Evolutionary conservation across 2,797 vertebrate species (phyloP).

Genomic region (Phataginus tetradactyla): DNA sequence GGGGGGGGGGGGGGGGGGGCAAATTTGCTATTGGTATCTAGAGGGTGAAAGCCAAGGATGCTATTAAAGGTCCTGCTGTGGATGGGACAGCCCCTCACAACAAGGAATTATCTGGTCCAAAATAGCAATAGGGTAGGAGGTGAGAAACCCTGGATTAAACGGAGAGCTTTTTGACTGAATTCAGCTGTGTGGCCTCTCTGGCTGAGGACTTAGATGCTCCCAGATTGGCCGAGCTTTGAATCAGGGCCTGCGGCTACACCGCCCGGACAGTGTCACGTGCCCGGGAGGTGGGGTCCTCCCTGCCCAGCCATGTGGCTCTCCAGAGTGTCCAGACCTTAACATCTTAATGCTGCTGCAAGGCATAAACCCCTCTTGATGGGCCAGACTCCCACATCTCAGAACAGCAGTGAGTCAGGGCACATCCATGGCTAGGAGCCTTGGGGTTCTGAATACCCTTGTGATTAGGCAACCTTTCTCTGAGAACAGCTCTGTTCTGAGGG

Average conservation of each 20-base stretch:
- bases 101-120: not conserved
- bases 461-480: not conserved
- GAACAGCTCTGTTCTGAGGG: not conserved
- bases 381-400: not conserved
- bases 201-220: not conserved
- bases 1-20: fast-evolving
- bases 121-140: not conserved
- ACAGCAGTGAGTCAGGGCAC: not conserved
- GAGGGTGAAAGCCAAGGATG: not conserved
- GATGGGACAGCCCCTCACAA: fast-evolving
- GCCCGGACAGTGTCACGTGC: too few species aligned
- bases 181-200: not conserved
- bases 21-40: not conserved
- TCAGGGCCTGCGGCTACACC: not conserved
- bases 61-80: not conserved
- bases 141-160: too few species aligned
- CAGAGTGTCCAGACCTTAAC: not conserved
- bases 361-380: not conserved
- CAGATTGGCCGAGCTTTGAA: not conserved
- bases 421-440: not conserved
- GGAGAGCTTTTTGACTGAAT: not conserved
- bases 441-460: not conserved
- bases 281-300: not conserved
- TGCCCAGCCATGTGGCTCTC: not conserved
- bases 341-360: not conserved